Evolutionary conservation across 2,797 vertebrate species (phyloP).

Genomic region (Harpagifer antarcticus): DNA sequence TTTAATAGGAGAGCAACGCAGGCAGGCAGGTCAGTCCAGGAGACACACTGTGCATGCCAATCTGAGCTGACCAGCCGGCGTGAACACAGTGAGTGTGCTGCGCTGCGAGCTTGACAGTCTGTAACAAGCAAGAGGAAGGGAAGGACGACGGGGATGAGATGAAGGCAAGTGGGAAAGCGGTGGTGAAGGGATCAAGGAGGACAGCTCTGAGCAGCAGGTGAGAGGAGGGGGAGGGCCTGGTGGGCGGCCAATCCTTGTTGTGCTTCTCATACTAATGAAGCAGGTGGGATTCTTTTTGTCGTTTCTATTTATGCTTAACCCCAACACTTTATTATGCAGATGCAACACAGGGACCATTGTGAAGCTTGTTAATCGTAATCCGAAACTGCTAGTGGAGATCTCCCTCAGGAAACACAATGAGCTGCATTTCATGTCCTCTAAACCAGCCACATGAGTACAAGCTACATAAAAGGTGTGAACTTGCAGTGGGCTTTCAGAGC

Average conservation of each 20-base stretch:
- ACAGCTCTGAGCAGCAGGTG: constrained; percentile 62
- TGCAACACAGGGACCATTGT: constrained; percentile 23
- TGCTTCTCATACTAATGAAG: constrained; percentile 60
- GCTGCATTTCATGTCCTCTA: constrained; percentile 48
- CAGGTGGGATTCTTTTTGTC: constrained; percentile 17
- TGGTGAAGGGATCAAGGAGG: constrained; percentile 68
- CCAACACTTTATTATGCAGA: constrained; percentile 2
- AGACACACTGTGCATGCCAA: constrained; percentile 81
- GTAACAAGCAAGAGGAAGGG: constrained; percentile 60
- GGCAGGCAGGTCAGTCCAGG: constrained; percentile 75
- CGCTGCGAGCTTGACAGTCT: constrained; percentile 62
- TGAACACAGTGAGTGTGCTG: constrained; percentile 66
- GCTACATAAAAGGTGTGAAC: constrained; percentile 64
- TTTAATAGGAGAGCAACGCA: constrained; percentile 79
- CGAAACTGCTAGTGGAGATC: constrained; percentile 6
- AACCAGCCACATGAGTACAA: constrained; percentile 53
- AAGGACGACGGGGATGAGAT: constrained; percentile 39
- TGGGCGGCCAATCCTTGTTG: constrained; percentile 36
- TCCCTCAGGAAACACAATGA: constrained; percentile 42
- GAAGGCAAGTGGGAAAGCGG: constrained; percentile 57
- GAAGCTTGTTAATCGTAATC: constrained; percentile 39
- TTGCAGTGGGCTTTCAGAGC: constrained; percentile 65
- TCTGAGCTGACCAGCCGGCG: constrained; percentile 72
- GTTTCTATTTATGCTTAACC: constrained; percentile 44
- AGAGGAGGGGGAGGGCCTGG: constrained; percentile 43